These are phyloP conservation scores for Cephus pygmeus DNA, from an alignment of 2,888 invertebrate genomes.

Conservation along the genomic window DNA sequence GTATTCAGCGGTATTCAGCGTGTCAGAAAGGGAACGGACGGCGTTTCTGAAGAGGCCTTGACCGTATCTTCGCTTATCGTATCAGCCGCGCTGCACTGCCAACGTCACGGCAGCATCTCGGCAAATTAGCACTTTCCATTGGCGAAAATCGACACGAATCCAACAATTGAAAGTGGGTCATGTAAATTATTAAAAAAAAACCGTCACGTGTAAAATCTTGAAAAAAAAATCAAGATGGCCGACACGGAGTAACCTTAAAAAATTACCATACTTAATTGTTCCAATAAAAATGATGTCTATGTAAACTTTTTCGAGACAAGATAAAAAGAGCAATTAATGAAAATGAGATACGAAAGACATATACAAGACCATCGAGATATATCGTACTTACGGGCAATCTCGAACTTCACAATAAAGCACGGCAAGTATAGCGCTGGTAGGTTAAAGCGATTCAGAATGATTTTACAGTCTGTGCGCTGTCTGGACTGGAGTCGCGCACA, in stretches of 20 bases:
- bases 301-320: not conserved
- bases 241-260: not conserved
- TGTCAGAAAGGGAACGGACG: constrained; percentile 62
- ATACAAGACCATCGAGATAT: not conserved
- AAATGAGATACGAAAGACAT: not conserved
- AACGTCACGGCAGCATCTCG: constrained; percentile 38
- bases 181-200: not conserved
- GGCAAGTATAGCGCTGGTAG: not conserved
- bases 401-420: not conserved
- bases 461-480: constrained; percentile 24
- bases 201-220: not conserved
- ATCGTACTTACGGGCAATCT: not conserved
- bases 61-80: constrained; percentile 66
- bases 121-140: constrained; percentile 5
- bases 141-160: not conserved
- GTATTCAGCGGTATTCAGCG: constrained; percentile 33
- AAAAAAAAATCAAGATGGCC: not conserved
- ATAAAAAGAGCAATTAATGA: not conserved
- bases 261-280: not conserved
- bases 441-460: constrained; percentile 18
- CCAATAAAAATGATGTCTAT: not conserved
- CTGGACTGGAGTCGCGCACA: constrained; percentile 15
- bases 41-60: constrained; percentile 62
- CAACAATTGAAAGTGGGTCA: not conserved
- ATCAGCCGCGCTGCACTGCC: constrained; percentile 54